phyloP scores from a whole-genome alignment of 2,888 invertebrate genomes.

The Cecidostiba fungosa region DNA sequence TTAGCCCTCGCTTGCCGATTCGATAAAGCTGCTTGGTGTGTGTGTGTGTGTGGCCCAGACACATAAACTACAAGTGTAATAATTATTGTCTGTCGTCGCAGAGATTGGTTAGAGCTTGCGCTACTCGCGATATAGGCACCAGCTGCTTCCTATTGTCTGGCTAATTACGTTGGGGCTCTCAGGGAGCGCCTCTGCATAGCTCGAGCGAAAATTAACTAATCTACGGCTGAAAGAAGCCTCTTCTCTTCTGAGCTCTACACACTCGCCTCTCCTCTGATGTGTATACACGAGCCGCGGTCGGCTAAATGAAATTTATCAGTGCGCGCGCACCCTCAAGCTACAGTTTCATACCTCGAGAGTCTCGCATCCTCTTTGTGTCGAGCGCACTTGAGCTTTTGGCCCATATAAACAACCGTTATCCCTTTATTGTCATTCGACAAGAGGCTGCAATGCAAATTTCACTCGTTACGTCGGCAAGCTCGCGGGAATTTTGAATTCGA shows the following conservation, averaged over 20 bases:
- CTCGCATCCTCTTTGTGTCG: too few relatives aligned
- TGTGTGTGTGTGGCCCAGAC: not conserved
- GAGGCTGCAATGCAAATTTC: slow-evolving; percentile 23
- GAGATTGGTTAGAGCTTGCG: slow-evolving; percentile 70
- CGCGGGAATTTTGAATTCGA: too few relatives aligned
- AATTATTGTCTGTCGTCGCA: slow-evolving; percentile 72
- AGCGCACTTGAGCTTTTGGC: not conserved
- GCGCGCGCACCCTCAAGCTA: too few relatives aligned
- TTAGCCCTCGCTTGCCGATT: not conserved
- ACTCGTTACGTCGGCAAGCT: too few relatives aligned
- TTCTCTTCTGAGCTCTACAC: not conserved
- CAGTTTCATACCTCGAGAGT: too few relatives aligned
- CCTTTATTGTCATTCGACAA: slow-evolving; percentile 12
- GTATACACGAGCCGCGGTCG: slow-evolving; percentile 35
- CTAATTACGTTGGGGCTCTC: slow-evolving; percentile 77
- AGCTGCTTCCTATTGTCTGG: slow-evolving; percentile 76
- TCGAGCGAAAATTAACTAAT: slow-evolving; percentile 76
- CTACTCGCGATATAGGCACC: slow-evolving; percentile 71
- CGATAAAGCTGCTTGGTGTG: too few relatives aligned
- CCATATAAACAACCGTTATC: slow-evolving; percentile 7
- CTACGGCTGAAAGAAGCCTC: slow-evolving; percentile 73
- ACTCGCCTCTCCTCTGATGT: not conserved
- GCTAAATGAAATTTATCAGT: slow-evolving; percentile 69
- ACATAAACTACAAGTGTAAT: slow-evolving; percentile 71
- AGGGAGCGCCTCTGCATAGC: slow-evolving; percentile 68